Evolutionary conservation across 2,888 invertebrate genomes (phyloP).

Genomic region (Drosophila quasianomalipes): DNA sequence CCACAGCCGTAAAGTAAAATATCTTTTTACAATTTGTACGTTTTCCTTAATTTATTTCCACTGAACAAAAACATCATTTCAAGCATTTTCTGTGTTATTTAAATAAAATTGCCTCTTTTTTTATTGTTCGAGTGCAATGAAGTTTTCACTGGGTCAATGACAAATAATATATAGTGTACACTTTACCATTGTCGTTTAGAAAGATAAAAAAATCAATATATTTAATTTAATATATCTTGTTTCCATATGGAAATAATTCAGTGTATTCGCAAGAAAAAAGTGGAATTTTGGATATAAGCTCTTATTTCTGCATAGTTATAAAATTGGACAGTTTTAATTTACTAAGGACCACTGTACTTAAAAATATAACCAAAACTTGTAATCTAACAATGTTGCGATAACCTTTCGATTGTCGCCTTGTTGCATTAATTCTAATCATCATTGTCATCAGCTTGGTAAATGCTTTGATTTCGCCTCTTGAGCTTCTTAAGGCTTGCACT

Average conservation of each 20-base stretch:
- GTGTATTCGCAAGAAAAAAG: background rate
- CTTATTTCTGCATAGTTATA: background rate
- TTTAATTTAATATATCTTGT: background rate
- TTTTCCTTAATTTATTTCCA: constrained; percentile 47
- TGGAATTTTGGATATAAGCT: background rate
- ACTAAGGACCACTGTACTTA: background rate
- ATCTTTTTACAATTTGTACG: constrained; percentile 1
- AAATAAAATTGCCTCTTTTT: constrained; percentile 68
- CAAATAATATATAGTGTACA: background rate
- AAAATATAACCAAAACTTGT: background rate
- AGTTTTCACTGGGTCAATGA: background rate
- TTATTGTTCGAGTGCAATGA: constrained; percentile 19
- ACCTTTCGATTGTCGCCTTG: background rate
- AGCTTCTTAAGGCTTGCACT: constrained; percentile 77
- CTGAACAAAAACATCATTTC: constrained; percentile 30
- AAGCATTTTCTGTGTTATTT: constrained; percentile 74
- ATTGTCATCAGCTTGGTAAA: constrained; percentile 75
- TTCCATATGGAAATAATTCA: background rate
- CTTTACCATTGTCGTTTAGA: background rate
- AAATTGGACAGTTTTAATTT: too few relatives aligned
- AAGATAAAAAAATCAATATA: background rate
- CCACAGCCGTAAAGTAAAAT: constrained; percentile 45
- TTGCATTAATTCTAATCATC: constrained; percentile 41
- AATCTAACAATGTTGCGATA: constrained; percentile 1
- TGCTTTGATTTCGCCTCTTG: constrained; percentile 84